phyloP scores from a whole-genome alignment of 2,888 invertebrate species.

The Drosophila longiperda region DNA sequence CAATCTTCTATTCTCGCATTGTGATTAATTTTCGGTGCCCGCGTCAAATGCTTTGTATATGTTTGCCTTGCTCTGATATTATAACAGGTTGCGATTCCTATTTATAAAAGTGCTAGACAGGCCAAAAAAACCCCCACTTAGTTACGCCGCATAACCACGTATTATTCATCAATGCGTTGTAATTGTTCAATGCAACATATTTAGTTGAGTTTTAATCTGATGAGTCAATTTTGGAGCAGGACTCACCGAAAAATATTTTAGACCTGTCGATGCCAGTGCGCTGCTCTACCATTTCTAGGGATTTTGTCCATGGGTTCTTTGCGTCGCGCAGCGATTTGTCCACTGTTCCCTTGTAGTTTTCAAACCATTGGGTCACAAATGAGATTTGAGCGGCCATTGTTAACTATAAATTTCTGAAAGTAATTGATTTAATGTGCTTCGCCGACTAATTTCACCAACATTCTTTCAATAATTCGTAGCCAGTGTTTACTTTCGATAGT shows the following conservation, averaged over 20 bases:
- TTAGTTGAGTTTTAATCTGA: not conserved
- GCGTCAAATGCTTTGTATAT: constrained; percentile 20
- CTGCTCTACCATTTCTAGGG: constrained; percentile 88
- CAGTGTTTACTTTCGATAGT: constrained; percentile 3
- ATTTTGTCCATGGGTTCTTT: constrained; percentile 89
- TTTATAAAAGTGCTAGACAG: constrained; percentile 59
- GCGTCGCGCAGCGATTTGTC: constrained; percentile 88
- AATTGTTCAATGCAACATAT: constrained; percentile 11
- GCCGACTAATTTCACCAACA: constrained; percentile 40
- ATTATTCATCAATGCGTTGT: constrained; percentile 31
- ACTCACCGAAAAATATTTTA: constrained; percentile 92
- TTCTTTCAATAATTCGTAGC: constrained; percentile 17
- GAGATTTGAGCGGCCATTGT: constrained; percentile 60
- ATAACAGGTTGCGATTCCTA: constrained; percentile 60
- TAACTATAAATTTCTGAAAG: constrained; percentile 38
- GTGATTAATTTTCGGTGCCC: constrained; percentile 42
- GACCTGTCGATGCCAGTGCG: constrained; percentile 91
- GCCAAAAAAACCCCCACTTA: constrained; percentile 27
- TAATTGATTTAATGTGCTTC: constrained; percentile 50
- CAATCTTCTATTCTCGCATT: constrained; percentile 10
- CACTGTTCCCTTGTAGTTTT: constrained; percentile 87
- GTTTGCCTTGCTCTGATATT: constrained; percentile 40
- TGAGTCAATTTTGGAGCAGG: not conserved
- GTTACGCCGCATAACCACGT: constrained; percentile 54
- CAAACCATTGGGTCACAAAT: constrained; percentile 76